These are phyloP conservation scores for Tachypleus tridentatus DNA, from an alignment of 1,140 invertebrate species.

Conservation along the genomic window DNA sequence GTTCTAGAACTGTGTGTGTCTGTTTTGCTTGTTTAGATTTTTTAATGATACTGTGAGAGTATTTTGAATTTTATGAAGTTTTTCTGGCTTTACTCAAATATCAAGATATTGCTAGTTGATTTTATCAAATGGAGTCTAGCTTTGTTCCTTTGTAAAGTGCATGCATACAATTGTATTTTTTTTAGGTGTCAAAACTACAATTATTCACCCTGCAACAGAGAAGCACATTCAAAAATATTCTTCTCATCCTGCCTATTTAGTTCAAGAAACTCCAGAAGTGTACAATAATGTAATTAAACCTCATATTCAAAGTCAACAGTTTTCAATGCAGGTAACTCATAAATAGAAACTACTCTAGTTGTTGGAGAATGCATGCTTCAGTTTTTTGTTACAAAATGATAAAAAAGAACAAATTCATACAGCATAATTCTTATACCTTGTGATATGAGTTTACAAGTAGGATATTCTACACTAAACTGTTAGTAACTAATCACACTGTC, in stretches of 20 bases:
- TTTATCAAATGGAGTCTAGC: neutral
- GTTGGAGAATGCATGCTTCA: too few relatives aligned
- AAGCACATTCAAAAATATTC: conserved; percentile 82
- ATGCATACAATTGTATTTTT: conserved; percentile 18
- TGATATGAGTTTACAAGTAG: too few relatives aligned
- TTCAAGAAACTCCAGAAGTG: conserved; percentile 71
- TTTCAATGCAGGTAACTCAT: conserved; percentile 55
- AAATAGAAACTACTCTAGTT: too few relatives aligned
- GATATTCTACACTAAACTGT: too few relatives aligned
- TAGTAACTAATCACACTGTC: too few relatives aligned
- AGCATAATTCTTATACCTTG: too few relatives aligned
- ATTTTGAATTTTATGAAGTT: too few relatives aligned
- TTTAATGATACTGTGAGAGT: neutral
- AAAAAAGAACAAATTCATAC: too few relatives aligned
- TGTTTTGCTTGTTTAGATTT: neutral
- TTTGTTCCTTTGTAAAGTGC: neutral
- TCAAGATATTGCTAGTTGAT: too few relatives aligned
- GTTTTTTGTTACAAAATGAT: too few relatives aligned
- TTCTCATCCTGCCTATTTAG: conserved; percentile 52
- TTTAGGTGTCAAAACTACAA: conserved; percentile 62
- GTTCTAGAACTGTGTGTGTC: too few relatives aligned
- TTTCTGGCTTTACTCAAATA: too few relatives aligned
- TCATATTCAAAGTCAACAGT: conserved; percentile 52
- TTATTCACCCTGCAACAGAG: conserved; percentile 83
- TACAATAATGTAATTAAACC: conserved; percentile 69